Percentiles rank a stretch among this genome's conserved stretches.
These are phyloP conservation scores for Passer domesticus DNA, from an alignment of 2,113 vertebrate genomes.

Conservation along the genomic window DNA sequence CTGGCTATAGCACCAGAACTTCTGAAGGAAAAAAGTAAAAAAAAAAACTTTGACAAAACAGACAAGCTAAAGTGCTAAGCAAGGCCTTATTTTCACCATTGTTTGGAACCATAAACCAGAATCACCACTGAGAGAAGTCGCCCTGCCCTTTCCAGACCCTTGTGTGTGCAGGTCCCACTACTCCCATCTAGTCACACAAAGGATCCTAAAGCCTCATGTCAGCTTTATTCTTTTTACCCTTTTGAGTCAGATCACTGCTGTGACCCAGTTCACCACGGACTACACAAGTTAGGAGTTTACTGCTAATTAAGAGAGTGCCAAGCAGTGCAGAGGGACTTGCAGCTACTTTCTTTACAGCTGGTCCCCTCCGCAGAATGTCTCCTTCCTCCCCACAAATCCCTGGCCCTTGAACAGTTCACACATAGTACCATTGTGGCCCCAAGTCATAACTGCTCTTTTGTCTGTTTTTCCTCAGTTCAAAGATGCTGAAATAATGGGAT, in stretches of 20 bases:
- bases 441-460: not conserved
- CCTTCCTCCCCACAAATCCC: not conserved
- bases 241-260: not conserved
- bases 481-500: not conserved
- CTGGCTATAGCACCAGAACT: not conserved
- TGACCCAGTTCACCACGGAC: not conserved
- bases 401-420: not conserved
- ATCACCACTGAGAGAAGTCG: not conserved
- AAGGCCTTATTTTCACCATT: not conserved
- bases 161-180: not conserved
- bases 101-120: not conserved
- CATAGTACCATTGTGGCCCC: not conserved
- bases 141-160: not conserved
- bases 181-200: not conserved
- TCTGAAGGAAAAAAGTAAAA: accelerated
- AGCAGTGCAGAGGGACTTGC: not conserved
- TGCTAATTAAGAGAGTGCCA: not conserved
- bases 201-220: not conserved
- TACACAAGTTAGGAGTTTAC: not conserved
- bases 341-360: not conserved
- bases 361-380: not conserved
- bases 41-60: not conserved
- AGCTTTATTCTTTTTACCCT: not conserved
- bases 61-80: not conserved
- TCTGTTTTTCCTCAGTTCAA: not conserved